Evolutionary conservation across 2,797 vertebrate species (phyloP), one percentile per base, ranked within the genome.

Genomic region (Pipistrellus nathusii): DNA sequence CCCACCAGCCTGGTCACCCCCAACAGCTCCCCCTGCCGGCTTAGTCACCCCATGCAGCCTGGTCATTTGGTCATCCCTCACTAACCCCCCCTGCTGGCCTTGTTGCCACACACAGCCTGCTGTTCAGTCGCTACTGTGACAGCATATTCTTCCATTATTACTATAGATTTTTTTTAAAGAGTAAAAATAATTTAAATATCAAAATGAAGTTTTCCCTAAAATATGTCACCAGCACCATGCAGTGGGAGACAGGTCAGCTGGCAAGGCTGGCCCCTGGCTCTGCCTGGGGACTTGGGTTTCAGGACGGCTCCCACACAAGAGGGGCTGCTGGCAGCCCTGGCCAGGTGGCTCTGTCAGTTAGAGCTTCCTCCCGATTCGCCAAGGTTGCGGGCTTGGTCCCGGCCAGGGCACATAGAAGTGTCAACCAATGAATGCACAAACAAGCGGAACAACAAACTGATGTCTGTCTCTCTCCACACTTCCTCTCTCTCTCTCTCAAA

Each of bases 251-350:
- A 38, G 38, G 1, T 12, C 51, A 25, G 0, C 76, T 44, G 53
- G 30, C 11, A 4, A n/a, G 53, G 46, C 8, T 1, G 38, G 68
- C 57, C 57, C 30, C 3, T 3, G 8, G 55, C 85, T 25, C 78
- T 10, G 15, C 21, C 51, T 9, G 51, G 71, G 62, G 75, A 21
- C 62, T 20, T 6, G 35, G 71, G 4, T 2, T 17, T 2, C 1
- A 0, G 44, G 62, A 20, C 21, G 8, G 15, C 27, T 6, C 51
- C 62, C 20, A 0, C 4, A 2, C 3, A 18, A 75, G 44, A 48
- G 66, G 15, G 64, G n/a, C 64, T 18, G n/a, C 64, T 17, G 64
- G 64, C 3, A 8, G 64, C n/a, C 62, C 62, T 66, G 62, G 62
- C 62, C 15, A 18, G n/a, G 64, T 8, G 30, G 62, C 62, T 66